Conservation (phyloP, 2,113 vertebrate genomes). For the Strix uralensis region DNA sequence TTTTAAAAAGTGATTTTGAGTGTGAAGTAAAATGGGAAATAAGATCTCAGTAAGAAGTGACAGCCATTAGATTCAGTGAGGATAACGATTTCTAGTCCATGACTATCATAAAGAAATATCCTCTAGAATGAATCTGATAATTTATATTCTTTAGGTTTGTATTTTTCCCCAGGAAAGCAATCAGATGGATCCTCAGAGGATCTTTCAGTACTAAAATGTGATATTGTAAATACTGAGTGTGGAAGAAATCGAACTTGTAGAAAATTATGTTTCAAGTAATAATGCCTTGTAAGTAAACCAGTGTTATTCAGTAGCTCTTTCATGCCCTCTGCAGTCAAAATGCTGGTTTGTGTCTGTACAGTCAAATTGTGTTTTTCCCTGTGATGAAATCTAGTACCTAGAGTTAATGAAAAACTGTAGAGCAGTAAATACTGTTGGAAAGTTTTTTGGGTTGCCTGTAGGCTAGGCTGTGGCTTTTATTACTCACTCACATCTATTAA, state of each 20-base stretch:
- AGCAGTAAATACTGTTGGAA: not conserved
- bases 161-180: not conserved
- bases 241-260: not conserved
- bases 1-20: not conserved
- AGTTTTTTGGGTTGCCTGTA: not conserved
- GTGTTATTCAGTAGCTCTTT: constrained; percentile 45
- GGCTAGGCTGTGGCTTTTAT: not conserved
- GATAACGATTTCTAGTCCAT: not conserved
- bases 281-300: not conserved
- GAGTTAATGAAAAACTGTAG: not conserved
- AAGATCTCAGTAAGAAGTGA: not conserved
- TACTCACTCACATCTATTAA: not conserved
- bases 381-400: not conserved
- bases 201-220: not conserved
- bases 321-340: constrained; percentile 61
- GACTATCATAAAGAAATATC: not conserved
- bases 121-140: not conserved
- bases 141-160: not conserved
- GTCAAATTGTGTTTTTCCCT: not conserved
- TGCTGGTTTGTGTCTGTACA: not conserved
- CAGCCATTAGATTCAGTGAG: not conserved
- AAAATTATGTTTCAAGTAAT: not conserved
- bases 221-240: not conserved
- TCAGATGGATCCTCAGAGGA: not conserved
- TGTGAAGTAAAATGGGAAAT: not conserved